Evolutionary conservation across 2,888 invertebrate species (phyloP), one percentile per base, ranked within the genome.

Genomic region (Ornithoptera alexandrae): DNA sequence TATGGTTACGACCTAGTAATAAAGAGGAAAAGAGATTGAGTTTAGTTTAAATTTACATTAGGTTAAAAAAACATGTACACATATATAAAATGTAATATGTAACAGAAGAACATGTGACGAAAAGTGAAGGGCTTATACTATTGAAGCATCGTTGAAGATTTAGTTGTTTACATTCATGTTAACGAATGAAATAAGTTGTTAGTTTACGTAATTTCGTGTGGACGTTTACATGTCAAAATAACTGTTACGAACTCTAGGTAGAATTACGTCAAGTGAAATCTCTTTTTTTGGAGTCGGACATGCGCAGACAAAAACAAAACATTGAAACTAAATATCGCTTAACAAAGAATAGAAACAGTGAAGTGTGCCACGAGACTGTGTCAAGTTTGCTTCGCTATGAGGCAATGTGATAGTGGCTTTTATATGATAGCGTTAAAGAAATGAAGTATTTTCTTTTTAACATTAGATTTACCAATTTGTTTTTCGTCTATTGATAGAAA

Each of bases 371-470:
- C 74, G 76, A 77, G 84, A 83, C 83, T 87, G 78, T 87, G 88
- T 88, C 88, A 88, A 88, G 89, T 87, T 88, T 86, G 82, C 79
- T 75, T 69, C 70, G 74, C 71, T 30, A 73, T 87, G 84, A 84
- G 77, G 84, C 80, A 86, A 87, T 74, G 73, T 72, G 74, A 78
- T 76, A 73, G 73, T 73, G 74, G 57, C 36, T 61, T 46, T 57
- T 65, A 24, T 59, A 42, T 71, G 73, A 76, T 69, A 77, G 75
- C 76, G 67, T 4, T 12, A 22, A 58, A 58, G 57, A 58, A 58
- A 58, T 58, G 12, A 24, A 3, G 12, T 58, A 58, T 22, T 57
- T 57, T 57, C 22, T 58, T 22, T n/a, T 53, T n/a, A 50, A 17
- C 39, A 39, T 39, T 8, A 39, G 7, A 39, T 7, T 39, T 39